A percentile compares a stretch with the other conserved stretches of the same genome.
phyloP scores from a whole-genome alignment of 1,140 invertebrate genomes.

The Philotrypesis tridentata region DNA sequence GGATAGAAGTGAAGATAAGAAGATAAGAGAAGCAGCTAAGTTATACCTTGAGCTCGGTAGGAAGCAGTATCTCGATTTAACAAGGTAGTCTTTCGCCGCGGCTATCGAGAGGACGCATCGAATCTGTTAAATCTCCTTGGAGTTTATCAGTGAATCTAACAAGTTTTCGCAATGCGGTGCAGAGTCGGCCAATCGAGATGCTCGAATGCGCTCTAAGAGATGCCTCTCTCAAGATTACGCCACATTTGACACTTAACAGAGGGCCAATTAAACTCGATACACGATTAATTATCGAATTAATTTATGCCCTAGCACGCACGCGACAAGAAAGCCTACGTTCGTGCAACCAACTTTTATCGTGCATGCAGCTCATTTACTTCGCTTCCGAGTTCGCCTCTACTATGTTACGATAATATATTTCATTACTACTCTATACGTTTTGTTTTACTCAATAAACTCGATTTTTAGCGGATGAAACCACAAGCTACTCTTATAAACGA shows the following conservation, averaged over 20 bases:
- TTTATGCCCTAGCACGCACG: constrained; percentile 8
- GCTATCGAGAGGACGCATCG: constrained; percentile 30
- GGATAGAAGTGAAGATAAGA: no score
- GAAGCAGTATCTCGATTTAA: constrained; percentile 13
- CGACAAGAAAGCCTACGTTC: not conserved
- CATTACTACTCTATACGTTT: no score
- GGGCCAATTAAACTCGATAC: constrained; percentile 46
- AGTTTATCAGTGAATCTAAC: constrained; percentile 39
- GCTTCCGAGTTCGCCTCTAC: no score
- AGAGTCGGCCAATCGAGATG: not conserved
- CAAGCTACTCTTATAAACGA: no score
- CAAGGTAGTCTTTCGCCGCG: not conserved
- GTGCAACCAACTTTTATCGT: not conserved
- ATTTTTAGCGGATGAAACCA: no score
- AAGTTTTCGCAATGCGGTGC: constrained; percentile 37
- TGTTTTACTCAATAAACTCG: no score
- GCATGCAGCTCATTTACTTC: not conserved
- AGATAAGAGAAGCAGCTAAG: not conserved
- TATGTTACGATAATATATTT: no score
- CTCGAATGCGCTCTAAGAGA: not conserved
- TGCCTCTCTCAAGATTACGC: constrained; percentile 18
- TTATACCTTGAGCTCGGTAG: not conserved
- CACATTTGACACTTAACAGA: constrained; percentile 47
- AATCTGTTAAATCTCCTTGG: constrained; percentile 34
- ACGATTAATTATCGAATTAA: constrained; percentile 49